A percentile compares a stretch with the other conserved stretches of the same genome.
Evolutionary conservation across 2,888 invertebrate species (phyloP).

Genomic region (Trichacis sp.): DNA sequence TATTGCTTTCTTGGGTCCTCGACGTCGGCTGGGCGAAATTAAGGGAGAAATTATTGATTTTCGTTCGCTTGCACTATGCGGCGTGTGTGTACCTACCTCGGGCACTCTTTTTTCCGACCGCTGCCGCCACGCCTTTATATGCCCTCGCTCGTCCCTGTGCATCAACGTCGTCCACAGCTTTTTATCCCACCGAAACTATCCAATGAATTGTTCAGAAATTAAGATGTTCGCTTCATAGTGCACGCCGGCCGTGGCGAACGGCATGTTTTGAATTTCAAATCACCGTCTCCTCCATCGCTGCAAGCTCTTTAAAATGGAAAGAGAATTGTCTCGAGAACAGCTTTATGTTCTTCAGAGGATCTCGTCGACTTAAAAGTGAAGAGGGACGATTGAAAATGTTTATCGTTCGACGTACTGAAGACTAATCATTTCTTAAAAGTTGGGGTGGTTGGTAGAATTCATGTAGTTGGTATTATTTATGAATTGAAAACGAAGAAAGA

Average conservation of each 20-base stretch:
- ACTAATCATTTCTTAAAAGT: too few species aligned
- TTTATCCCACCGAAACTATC: slow-evolving; percentile 22
- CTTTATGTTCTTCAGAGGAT: slow-evolving; percentile 2
- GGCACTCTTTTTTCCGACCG: slow-evolving; percentile 43
- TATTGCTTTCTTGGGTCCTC: slow-evolving; percentile 29
- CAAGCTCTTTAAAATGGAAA: neutral
- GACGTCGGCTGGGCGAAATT: slow-evolving; percentile 40
- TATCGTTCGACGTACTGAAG: too few species aligned
- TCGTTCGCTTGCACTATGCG: slow-evolving; percentile 37
- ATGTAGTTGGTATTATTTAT: too few species aligned
- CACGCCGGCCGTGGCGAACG: neutral
- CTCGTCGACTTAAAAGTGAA: neutral
- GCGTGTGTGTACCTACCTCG: slow-evolving; percentile 40
- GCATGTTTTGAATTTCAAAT: slow-evolving; percentile 20
- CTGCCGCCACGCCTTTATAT: too few species aligned
- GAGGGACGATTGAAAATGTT: too few species aligned
- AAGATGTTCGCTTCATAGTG: too few species aligned
- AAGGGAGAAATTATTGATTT: slow-evolving; percentile 45
- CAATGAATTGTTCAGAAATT: slow-evolving; percentile 25
- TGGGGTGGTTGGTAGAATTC: too few species aligned
- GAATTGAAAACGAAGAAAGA: too few species aligned
- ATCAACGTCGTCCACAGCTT: slow-evolving; percentile 36
- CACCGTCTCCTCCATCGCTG: neutral
- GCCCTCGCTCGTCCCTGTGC: slow-evolving; percentile 30
- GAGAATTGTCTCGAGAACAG: neutral